These are phyloP conservation scores for Artibeus jamaicensis DNA, from an alignment of 2,797 vertebrate genomes.

Conservation along the genomic window DNA sequence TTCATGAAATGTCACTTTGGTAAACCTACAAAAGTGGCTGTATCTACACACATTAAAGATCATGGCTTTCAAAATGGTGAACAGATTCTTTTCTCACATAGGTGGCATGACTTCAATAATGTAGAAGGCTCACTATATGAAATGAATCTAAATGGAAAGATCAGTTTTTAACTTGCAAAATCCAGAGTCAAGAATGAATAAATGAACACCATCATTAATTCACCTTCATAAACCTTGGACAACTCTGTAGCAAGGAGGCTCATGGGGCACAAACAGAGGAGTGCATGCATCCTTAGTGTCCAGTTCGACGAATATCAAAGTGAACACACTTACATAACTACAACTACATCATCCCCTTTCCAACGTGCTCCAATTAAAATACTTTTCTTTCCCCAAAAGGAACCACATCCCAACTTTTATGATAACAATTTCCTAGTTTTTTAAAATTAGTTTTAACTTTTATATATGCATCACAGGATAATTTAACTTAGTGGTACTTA, in stretches of 20 bases:
- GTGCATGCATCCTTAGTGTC: neutral
- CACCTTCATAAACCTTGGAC: neutral
- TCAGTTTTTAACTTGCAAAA: slow-evolving; percentile 10
- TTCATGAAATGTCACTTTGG: neutral
- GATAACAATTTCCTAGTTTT: neutral
- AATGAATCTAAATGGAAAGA: neutral
- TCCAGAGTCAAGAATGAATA: neutral
- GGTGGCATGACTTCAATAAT: neutral
- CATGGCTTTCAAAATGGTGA: neutral
- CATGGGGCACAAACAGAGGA: neutral
- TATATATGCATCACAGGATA: neutral
- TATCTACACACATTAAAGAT: neutral
- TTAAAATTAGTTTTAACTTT: neutral
- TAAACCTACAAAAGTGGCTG: neutral
- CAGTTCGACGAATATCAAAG: neutral
- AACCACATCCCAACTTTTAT: neutral
- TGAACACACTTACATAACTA: neutral
- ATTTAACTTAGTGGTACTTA: neutral
- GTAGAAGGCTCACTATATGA: neutral
- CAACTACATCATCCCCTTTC: neutral
- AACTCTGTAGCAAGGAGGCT: neutral
- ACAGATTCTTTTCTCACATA: neutral
- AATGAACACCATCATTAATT: neutral
- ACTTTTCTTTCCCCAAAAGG: neutral
- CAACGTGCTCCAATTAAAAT: neutral